These are phyloP conservation scores for Amphimallon solstitiale DNA, from an alignment of 2,888 invertebrate genomes.

Conservation along the genomic window DNA sequence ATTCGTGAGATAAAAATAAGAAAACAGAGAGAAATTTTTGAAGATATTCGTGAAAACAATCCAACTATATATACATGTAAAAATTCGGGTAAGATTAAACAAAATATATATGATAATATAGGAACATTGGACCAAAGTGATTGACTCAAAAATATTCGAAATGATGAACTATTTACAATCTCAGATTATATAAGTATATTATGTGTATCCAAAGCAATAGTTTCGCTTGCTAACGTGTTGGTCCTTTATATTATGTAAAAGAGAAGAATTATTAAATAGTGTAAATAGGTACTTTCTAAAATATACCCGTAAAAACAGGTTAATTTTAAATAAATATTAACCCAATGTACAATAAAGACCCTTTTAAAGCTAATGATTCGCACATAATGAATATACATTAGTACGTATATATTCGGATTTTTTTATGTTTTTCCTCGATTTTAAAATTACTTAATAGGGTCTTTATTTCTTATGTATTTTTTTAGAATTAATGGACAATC, in stretches of 20 bases:
- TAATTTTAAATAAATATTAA: slow-evolving; percentile 4
- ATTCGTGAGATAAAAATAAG: too few relatives aligned
- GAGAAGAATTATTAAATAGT: slow-evolving; percentile 40
- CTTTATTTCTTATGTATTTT: slow-evolving; percentile 37
- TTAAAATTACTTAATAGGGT: slow-evolving; percentile 26
- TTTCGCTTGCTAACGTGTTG: slow-evolving; percentile 62
- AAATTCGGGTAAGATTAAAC: slow-evolving; percentile 13
- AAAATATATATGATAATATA: slow-evolving; percentile 54
- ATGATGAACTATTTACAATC: slow-evolving; percentile 32
- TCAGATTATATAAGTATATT: slow-evolving; percentile 48
- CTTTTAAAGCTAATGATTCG: slow-evolving; percentile 23
- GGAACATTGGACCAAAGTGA: slow-evolving; percentile 62
- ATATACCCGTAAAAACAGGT: slow-evolving; percentile 37
- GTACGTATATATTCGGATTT: slow-evolving; percentile 8
- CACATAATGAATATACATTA: slow-evolving; percentile 8
- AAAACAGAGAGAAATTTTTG: neutral
- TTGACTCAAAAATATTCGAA: slow-evolving; percentile 41
- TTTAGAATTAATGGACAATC: slow-evolving; percentile 40
- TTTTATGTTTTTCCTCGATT: slow-evolving; percentile 1
- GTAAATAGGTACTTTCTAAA: slow-evolving; percentile 42
- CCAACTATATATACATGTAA: neutral
- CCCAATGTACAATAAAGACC: slow-evolving; percentile 30
- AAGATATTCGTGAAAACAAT: neutral
- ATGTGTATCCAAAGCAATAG: slow-evolving; percentile 63
- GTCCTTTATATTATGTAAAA: slow-evolving; percentile 54